Conservation (phyloP, 1,140 invertebrate species). For the Atopsyche davidsoni region DNA sequence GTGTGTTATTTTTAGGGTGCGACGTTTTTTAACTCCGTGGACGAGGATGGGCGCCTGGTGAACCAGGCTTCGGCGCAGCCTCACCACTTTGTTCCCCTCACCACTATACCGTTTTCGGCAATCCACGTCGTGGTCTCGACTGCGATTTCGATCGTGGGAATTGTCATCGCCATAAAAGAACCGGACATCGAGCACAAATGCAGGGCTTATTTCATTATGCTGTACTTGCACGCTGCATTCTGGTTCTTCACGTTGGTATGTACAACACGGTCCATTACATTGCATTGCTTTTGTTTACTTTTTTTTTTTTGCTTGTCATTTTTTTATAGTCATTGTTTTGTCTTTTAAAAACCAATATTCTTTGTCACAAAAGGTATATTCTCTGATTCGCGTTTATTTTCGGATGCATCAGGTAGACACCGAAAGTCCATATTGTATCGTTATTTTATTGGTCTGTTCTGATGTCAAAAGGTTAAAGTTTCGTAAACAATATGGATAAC, state of each 20-base stretch:
- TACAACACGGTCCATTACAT: too few relatives aligned
- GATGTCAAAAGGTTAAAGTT: too few relatives aligned
- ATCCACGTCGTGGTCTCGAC: conserved; percentile 48
- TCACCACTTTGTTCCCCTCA: conserved; percentile 46
- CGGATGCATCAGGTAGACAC: too few relatives aligned
- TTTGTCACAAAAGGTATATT: too few relatives aligned
- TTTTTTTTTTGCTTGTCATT: too few relatives aligned
- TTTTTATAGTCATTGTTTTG: too few relatives aligned
- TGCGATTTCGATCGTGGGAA: conserved; percentile 52
- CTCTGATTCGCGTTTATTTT: too few relatives aligned
- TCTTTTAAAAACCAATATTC: too few relatives aligned
- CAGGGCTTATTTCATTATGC: conserved; percentile 59
- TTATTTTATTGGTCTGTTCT: too few relatives aligned
- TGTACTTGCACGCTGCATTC: conserved; percentile 56
- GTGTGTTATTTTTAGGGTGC: conserved; percentile 42
- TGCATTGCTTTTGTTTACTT: too few relatives aligned
- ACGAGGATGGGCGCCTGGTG: conserved; percentile 48
- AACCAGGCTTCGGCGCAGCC: conserved; percentile 48
- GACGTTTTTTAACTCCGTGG: conserved; percentile 46
- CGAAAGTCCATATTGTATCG: too few relatives aligned
- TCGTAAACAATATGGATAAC: too few relatives aligned
- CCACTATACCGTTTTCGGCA: conserved; percentile 37
- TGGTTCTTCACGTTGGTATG: conserved; percentile 56
- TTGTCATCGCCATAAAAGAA: conserved; percentile 50
- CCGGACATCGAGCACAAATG: conserved; percentile 50